A percentile compares a stretch with the other conserved stretches of the same genome.
phyloP scores from a whole-genome alignment of 2,888 invertebrate species.

The Pollenia amentaria region DNA sequence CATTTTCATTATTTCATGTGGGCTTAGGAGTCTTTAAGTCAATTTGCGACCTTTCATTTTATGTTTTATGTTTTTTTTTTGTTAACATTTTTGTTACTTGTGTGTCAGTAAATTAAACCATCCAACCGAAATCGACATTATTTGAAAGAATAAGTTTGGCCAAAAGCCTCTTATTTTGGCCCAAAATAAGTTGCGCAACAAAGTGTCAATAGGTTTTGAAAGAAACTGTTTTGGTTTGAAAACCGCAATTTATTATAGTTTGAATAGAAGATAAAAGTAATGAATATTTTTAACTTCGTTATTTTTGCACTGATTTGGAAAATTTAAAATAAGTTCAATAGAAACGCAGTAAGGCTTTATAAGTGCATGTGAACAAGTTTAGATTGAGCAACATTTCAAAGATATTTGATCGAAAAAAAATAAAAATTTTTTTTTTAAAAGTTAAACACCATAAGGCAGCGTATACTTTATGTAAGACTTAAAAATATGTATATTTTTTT shows the following conservation, averaged over 20 bases:
- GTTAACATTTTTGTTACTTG: background rate
- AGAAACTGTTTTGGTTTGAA: background rate
- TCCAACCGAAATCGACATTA: background rate
- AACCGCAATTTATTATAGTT: background rate
- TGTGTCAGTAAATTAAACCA: constrained; percentile 9
- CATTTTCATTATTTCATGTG: background rate
- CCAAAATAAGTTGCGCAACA: background rate
- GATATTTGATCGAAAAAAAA: too few species aligned
- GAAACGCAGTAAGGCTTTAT: too few species aligned
- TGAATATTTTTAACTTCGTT: too few species aligned
- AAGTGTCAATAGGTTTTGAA: background rate
- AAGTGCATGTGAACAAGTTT: too few species aligned
- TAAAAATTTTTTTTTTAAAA: too few species aligned
- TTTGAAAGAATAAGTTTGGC: background rate
- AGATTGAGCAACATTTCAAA: too few species aligned
- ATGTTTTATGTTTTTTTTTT: background rate
- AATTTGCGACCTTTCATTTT: background rate
- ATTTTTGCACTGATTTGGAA: too few species aligned
- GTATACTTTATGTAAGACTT: background rate
- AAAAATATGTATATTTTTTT: background rate
- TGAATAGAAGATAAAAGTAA: too few species aligned
- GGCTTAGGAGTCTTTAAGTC: too few species aligned
- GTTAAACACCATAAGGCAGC: background rate
- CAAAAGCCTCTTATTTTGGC: background rate
- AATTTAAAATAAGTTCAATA: too few species aligned